phyloP scores from a whole-genome alignment of 2,797 vertebrate genomes.

The Ibycter americanus region DNA sequence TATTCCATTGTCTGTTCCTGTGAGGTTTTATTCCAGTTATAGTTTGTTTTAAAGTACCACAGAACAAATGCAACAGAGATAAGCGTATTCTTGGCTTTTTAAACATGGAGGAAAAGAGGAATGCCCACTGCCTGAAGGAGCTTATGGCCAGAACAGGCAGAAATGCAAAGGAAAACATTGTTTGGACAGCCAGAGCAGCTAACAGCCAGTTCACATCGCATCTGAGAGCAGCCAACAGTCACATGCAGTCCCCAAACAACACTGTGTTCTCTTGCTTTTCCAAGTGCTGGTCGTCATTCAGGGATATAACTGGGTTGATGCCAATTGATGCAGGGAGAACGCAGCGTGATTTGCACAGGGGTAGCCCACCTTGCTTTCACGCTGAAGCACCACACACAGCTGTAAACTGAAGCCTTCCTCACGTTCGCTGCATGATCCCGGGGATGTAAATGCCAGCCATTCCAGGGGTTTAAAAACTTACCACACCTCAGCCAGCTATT shows the following conservation, averaged over 20 bases:
- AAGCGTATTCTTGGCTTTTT: background rate
- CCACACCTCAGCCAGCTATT: background rate
- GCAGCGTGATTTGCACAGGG: background rate
- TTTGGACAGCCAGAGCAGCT: background rate
- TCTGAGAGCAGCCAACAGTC: background rate
- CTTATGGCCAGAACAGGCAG: background rate
- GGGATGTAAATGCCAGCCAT: background rate
- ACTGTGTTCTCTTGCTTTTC: background rate
- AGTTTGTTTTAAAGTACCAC: background rate
- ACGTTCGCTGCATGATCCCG: background rate
- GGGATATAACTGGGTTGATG: background rate
- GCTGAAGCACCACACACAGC: fast-evolving
- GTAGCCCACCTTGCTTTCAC: background rate
- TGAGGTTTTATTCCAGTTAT: background rate
- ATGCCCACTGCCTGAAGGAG: background rate
- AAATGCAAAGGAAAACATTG: background rate
- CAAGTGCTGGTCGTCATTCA: background rate
- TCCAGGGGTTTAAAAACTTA: background rate
- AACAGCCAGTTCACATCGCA: too few relatives aligned
- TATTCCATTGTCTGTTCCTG: background rate
- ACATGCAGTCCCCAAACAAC: background rate
- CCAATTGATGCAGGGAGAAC: background rate
- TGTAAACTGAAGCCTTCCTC: background rate
- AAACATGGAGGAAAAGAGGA: background rate
- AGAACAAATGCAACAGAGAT: background rate